Percentiles rank a stretch among this genome's conserved stretches.
Conservation (phyloP, 2,888 invertebrate genomes). For the Dioctria rufipes region DNA sequence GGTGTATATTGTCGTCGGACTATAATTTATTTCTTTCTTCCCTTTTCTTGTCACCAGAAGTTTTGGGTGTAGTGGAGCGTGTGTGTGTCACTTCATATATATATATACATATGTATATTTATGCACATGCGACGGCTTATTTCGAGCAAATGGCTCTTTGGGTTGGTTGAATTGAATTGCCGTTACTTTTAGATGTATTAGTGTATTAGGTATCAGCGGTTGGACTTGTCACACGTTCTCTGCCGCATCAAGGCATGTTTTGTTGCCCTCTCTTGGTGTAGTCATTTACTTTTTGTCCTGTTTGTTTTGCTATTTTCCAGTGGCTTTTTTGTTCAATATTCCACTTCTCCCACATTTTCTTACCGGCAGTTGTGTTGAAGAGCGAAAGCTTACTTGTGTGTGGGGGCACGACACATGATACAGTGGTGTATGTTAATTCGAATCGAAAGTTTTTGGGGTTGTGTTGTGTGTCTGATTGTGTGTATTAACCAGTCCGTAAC, state of each 20-base stretch:
- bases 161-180: constrained; percentile 16
- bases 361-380: background rate
- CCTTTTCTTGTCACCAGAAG: constrained; percentile 30
- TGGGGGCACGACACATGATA: background rate
- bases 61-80: background rate
- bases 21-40: constrained; percentile 21
- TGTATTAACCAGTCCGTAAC: constrained; percentile 71
- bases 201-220: constrained; percentile 40
- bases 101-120: background rate
- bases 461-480: constrained; percentile 66
- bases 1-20: constrained; percentile 23
- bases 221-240: constrained; percentile 48
- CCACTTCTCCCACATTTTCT: constrained; percentile 21
- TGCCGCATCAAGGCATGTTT: constrained; percentile 32
- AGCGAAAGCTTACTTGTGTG: constrained; percentile 7
- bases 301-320: constrained; percentile 36
- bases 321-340: constrained; percentile 16
- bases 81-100: background rate
- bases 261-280: constrained; percentile 29
- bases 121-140: background rate
- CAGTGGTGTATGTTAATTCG: constrained; percentile 14
- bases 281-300: constrained; percentile 5
- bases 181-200: background rate
- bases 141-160: constrained; percentile 1
- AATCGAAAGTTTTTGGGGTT: constrained; percentile 62